These are phyloP conservation scores for Arion vulgaris DNA, from an alignment of 1,140 invertebrate species.

Conservation along the genomic window DNA sequence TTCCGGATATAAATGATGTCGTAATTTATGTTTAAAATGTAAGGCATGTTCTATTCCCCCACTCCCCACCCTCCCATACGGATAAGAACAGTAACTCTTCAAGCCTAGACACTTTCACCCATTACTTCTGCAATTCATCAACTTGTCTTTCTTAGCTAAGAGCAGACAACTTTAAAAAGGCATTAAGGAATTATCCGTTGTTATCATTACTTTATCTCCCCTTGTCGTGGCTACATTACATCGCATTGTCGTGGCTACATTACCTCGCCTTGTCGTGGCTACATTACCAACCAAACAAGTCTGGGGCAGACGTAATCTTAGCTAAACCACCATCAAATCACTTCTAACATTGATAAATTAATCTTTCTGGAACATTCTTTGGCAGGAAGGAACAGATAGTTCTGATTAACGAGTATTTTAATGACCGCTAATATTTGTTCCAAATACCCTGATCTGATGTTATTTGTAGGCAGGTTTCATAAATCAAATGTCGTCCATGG, in stretches of 20 bases:
- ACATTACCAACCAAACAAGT: no score
- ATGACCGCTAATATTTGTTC: not conserved
- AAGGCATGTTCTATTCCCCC: no score
- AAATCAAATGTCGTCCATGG: not conserved
- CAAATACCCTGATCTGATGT: not conserved
- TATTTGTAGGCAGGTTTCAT: not conserved
- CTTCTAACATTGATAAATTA: not conserved
- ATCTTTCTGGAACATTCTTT: not conserved
- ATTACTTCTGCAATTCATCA: not conserved
- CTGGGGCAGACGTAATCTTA: not conserved
- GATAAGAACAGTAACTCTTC: no score
- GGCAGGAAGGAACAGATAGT: not conserved
- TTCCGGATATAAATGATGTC: no score
- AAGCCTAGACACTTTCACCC: no score
- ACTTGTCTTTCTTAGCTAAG: not conserved
- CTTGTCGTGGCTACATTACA: not conserved
- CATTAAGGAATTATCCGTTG: not conserved
- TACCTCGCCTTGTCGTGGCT: not conserved
- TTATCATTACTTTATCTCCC: not conserved
- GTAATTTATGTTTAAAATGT: no score
- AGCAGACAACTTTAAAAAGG: not conserved
- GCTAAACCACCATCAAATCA: not conserved
- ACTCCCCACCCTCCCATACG: no score
- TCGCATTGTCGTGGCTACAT: not conserved
- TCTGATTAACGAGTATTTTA: not conserved